A percentile compares a stretch with the other conserved stretches of the same genome.
Conservation (phyloP, 2,888 invertebrate genomes). For the Protodeltote pygarga region DNA sequence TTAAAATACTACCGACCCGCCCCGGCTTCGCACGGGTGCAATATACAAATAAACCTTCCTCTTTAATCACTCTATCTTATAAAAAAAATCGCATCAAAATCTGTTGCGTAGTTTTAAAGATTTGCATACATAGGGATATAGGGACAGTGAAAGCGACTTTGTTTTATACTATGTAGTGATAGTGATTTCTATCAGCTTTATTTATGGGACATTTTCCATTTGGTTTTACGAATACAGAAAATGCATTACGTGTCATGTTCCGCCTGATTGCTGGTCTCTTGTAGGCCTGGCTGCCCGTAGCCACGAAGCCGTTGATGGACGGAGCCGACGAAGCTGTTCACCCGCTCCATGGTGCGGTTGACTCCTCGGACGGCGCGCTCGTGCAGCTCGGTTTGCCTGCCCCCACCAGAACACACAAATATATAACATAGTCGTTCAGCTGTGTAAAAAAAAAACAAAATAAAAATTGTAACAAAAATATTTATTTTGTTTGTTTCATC, state of each 20-base stretch:
- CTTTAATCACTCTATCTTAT: too few relatives aligned
- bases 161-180: too few relatives aligned
- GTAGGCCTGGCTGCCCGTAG: slow-evolving; percentile 42
- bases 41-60: too few relatives aligned
- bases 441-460: background rate
- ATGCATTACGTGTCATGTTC: slow-evolving; percentile 64
- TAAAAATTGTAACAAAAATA: background rate
- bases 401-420: slow-evolving; percentile 48
- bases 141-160: too few relatives aligned
- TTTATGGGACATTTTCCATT: too few relatives aligned
- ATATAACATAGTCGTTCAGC: slow-evolving; percentile 40
- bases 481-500: too few relatives aligned
- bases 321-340: slow-evolving; percentile 73
- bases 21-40: too few relatives aligned
- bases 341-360: slow-evolving; percentile 63
- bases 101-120: too few relatives aligned
- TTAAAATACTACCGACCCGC: too few relatives aligned
- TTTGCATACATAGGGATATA: too few relatives aligned
- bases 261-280: slow-evolving; percentile 2
- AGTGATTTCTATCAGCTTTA: too few relatives aligned
- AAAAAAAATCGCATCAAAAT: too few relatives aligned
- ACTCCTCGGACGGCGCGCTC: slow-evolving; percentile 65
- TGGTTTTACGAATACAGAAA: background rate
- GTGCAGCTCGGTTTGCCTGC: slow-evolving; percentile 77
- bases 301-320: slow-evolving; percentile 73